These are phyloP conservation scores for Sarcoramphus papa DNA, from an alignment of 2,797 vertebrate genomes.

Conservation along the genomic window DNA sequence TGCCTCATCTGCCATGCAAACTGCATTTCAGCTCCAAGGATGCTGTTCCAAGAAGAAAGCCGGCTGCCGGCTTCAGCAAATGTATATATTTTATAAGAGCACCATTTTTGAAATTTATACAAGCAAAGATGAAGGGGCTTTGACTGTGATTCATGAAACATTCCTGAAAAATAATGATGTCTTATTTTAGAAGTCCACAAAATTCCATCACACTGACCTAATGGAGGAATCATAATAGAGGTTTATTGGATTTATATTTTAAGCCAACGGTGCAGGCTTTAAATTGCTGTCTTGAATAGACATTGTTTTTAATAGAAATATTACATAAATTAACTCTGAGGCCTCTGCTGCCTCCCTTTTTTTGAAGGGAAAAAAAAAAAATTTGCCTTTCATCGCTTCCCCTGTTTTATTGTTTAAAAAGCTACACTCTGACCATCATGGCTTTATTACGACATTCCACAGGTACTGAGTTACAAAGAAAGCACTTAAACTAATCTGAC, in stretches of 20 bases:
- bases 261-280: not conserved
- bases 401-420: not conserved
- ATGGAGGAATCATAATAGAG: not conserved
- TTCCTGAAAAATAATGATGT: slow-evolving; percentile 23
- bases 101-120: not conserved
- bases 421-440: not conserved
- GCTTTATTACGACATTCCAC: not conserved
- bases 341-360: not conserved
- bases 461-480: not conserved
- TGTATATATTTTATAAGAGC: not conserved
- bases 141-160: not conserved
- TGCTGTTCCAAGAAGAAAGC: not conserved
- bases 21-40: not conserved
- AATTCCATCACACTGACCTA: slow-evolving; percentile 32
- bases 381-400: not conserved
- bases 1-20: not conserved
- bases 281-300: not conserved
- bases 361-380: not conserved
- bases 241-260: not conserved
- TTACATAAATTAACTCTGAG: not conserved
- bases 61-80: accelerated
- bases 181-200: slow-evolving; percentile 10
- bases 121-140: not conserved
- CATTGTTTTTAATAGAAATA: slow-evolving; percentile 20
- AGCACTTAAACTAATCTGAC: not conserved